These are phyloP conservation scores for Neocrepidodera transversa DNA, from an alignment of 2,888 invertebrate genomes.

Conservation along the genomic window DNA sequence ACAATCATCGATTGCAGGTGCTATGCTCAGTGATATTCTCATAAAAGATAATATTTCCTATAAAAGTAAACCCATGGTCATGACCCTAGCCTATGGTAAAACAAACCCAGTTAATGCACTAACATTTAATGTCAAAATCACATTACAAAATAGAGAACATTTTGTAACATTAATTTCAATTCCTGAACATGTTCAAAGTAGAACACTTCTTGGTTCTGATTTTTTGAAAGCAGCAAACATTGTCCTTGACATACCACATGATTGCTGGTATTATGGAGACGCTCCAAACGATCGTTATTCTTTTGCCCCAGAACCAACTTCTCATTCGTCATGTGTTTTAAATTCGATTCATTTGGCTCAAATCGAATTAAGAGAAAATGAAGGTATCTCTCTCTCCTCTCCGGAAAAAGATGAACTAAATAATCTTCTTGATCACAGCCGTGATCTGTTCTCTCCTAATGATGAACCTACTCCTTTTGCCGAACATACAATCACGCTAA, in stretches of 20 bases:
- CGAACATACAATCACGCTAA: constrained; percentile 24
- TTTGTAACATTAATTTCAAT: neutral
- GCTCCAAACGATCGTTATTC: neutral
- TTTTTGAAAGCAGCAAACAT: constrained; percentile 10
- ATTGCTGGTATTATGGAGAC: constrained; percentile 1
- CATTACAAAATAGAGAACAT: neutral
- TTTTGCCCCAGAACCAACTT: neutral
- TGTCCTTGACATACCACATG: constrained; percentile 6
- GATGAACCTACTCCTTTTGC: constrained; percentile 43
- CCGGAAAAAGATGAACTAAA: neutral
- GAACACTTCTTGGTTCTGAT: constrained; percentile 11
- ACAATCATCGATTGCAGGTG: neutral
- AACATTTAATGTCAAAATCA: neutral
- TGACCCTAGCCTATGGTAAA: constrained; percentile 10
- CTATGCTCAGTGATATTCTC: neutral
- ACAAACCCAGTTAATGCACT: neutral
- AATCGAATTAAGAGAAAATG: neutral
- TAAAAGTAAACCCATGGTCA: neutral
- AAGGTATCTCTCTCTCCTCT: neutral
- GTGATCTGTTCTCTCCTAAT: constrained; percentile 13
- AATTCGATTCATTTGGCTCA: neutral
- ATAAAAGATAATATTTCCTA: neutral
- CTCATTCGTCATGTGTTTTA: neutral
- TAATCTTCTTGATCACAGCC: constrained; percentile 20
- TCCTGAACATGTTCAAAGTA: constrained; percentile 4